Base-by-base conservation (phyloP, 2,888 invertebrate genomes). In the Ectobius pallidus region DNA sequence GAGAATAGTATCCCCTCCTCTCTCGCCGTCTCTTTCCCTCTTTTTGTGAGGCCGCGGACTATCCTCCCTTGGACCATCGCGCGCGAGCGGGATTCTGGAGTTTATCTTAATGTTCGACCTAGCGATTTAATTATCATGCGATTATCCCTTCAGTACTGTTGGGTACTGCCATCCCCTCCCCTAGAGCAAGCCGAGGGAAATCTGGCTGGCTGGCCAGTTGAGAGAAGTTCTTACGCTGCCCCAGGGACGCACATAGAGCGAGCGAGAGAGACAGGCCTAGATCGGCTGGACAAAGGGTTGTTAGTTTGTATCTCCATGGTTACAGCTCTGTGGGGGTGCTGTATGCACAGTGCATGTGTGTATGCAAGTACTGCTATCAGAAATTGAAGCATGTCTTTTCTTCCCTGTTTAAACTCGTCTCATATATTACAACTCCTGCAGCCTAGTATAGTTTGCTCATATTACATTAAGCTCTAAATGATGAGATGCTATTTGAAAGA, bases 121-220 rank as follows among this genome's bases (percentile, higher is more conserved):
- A 58, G 71, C 75, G 75, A 75, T 75, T 75, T 75, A 75, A 75
- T 75, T 75, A 75, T 75, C 75, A 69, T 75, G 73, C 69, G 69
- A 75, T 75, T 73, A 75, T 73, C 70, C 67, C 72, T 68, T 58
- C 42, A 34, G 27, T 34, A 25, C 52, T 52, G 52, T 52, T 52
- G 52, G 52, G 6, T 16, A n/a, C 46, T 46, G 46, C 18, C 49
- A 52, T 25, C 25, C 52, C 46, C 22, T 3, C 52, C 22, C 52
- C 52, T 18, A 25, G 52, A 25, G 22, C 14, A 52, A 49, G 22
- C 49, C n/a, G 11, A 18, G 62, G 32, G 62, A 62, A 42, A 30
- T n/a, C 58, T 58, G 58, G 58, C 58, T 58, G 46, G 39, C 69
- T 55, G 69, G 70, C 70, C 70, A 70, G 70, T 70, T 70, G 61